Percentiles rank a stretch among this genome's conserved stretches.
phyloP scores from a whole-genome alignment of 2,113 vertebrate species.

The Upupa epops region DNA sequence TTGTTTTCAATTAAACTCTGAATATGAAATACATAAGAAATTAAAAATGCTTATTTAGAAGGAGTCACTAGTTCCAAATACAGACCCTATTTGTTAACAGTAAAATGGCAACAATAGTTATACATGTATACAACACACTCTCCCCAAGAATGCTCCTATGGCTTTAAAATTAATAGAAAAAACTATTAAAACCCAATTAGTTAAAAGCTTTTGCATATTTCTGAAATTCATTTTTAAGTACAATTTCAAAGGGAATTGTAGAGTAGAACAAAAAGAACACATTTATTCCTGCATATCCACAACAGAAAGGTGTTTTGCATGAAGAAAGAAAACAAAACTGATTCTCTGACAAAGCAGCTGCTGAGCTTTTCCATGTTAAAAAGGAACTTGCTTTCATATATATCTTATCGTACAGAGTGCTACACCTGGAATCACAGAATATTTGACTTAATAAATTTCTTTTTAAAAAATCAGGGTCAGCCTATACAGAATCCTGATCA shows the following conservation, averaged over 20 bases:
- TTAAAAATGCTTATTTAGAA: background rate
- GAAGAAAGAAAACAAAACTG: background rate
- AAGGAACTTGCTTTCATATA: background rate
- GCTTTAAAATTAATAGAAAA: background rate
- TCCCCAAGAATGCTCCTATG: background rate
- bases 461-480: background rate
- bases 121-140: accelerated
- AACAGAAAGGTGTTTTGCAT: background rate
- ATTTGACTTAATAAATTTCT: background rate
- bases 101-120: background rate
- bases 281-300: background rate
- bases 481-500: background rate
- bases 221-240: background rate
- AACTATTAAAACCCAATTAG: background rate
- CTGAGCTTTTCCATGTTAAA: background rate
- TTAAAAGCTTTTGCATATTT: background rate
- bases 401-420: background rate
- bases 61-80: background rate
- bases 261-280: background rate
- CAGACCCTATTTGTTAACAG: background rate
- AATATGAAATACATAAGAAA: background rate
- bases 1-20: background rate
- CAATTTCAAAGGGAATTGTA: background rate
- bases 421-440: background rate
- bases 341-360: background rate